Evolutionary conservation across 2,797 vertebrate species (phyloP), one percentile per base, ranked within the genome.

Genomic region (Myiotriccus ornatus): DNA sequence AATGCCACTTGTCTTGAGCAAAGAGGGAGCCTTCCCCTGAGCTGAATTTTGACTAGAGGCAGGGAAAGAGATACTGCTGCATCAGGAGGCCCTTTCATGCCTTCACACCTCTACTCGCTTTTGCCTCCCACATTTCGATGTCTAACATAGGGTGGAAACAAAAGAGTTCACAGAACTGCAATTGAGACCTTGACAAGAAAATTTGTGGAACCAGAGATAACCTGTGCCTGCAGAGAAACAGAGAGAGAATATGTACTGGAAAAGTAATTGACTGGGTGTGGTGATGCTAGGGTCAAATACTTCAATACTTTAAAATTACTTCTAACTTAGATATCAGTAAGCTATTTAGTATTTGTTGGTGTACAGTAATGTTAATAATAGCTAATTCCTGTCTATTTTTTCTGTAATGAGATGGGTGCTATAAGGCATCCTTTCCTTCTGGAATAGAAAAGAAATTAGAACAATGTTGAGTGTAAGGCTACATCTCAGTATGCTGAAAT

Each of bases 1-100:
- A 30, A 34, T 10, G 12, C 0, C 13, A 28, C 32, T 55, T 62
- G 3, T 74, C 55, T 41, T 37, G 24, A 19, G 5, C 4, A 7
- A 69, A 5, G 14, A 65, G 7, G 0, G 3, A 4, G 2, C 17
- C 13, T 89, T 92, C 3, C 3, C 2, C 13, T 64, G 28, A 15
- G 12, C 27, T 67, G 44, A 65, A 28, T 73, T 57, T 47, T 4
- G 10, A 17, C 24, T 59, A 21, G 13, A 52, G 32, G 9, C 11
- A 76, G 10, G 12, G 21, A 60, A 81, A 52, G 14, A 69, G 14
- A 27, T 8, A 41, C 17, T 60, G 19, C 3, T 46, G 5, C n/a
- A 21, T 47, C 9, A 63, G 28, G 14, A 50, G 7, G 0, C 4
- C 3, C 6, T 59, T 50, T 55, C 23, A 6, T 81, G 12, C 4